Base-by-base conservation (phyloP, 2,797 vertebrate genomes). In the Apogon talboti region DNA sequence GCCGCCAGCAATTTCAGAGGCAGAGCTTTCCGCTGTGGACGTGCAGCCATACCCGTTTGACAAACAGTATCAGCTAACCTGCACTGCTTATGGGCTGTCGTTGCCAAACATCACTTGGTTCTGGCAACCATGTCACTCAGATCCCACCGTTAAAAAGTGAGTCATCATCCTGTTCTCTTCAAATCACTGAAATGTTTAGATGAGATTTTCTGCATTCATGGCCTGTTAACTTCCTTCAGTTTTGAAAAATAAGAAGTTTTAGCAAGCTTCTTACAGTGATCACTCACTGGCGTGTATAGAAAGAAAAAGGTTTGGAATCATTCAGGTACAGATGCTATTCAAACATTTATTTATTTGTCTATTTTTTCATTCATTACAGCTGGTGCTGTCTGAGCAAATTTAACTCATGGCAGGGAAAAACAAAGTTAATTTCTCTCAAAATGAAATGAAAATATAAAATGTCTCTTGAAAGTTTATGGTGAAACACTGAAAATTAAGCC, bases 1-100 rank as follows among this genome's bases (percentile, higher is more conserved):
- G 76, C 96, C 88, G 74, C 96, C 97, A 59, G 91, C 85, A 69
- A 97, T 98, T 85, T 94, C 81, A 16, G 96, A 96, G 70, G 93
- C 92, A 42, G 94, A 95, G 40, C 74, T 94, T 7, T 50, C 75
- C 40, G 38, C 65, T n/a, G 53, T 56, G 50, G 85, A 91, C 1
- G 64, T 90, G 60, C 91, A 88, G 58, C 79, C 85, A 24, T 92
- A 88, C 85, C 78, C 49, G 50, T 57, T 90, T 45, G 89, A 92
- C 60, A 88, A 85, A 73, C 85, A 89, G 52, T 85, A 94, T 6
- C 80, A 85, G 10, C 91, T 98, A 66, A 91, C 89, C 72, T 98
- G 97, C 89, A 97, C 94, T 0, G 92, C 83, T 3, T 90, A 76
- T 0, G 96, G 94, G 16, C 72, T 84, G 2, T 95, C 96, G 0